Evolutionary conservation across 1,140 invertebrate genomes (phyloP), one percentile per base, ranked within the genome.

Genomic region (Adelges cooleyi): DNA sequence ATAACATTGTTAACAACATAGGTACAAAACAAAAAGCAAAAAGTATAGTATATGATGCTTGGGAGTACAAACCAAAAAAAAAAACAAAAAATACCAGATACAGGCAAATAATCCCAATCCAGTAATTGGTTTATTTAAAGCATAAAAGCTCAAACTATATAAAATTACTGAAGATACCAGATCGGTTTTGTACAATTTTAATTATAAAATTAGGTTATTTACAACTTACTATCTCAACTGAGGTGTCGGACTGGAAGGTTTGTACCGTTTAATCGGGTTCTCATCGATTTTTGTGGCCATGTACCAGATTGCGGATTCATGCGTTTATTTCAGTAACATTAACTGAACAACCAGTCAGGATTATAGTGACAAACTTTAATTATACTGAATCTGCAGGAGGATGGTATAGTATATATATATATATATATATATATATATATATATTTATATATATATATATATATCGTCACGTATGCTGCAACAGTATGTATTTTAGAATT

Each of bases 241-340:
- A 48, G 18, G 56, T 62, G 56, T 33, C 42, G 42, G 42, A 62
- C 42, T 62, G 56, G 56, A 62, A 62, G 56, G 42, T 62, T 62
- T 62, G 56, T 62, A 62, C 56, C 56, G 56, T 62, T 62, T 62
- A 46, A 62, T 62, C 56, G 56, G 56, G 18, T 62, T 62, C 56
- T 62, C 56, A 62, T 62, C 56, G 56, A 62, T 62, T 62, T 48
- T 62, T 62, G 56, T 62, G 56, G 56, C 56, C 56, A 62, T 62
- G 56, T 62, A 62, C 42, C 23, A 48, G 56, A 62, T 62, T 62
- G 42, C 40, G 56, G 56, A 62, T 33, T 62, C 56, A 62, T 62
- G 40, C 56, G 56, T 62, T 62, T 62, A 62, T 62, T 62, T 62
- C 56, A 62, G 18, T 48, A 59, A 59, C 42, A 46, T 29, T 62